Conservation (phyloP, 2,113 vertebrate species). For the Alces alces region DNA sequence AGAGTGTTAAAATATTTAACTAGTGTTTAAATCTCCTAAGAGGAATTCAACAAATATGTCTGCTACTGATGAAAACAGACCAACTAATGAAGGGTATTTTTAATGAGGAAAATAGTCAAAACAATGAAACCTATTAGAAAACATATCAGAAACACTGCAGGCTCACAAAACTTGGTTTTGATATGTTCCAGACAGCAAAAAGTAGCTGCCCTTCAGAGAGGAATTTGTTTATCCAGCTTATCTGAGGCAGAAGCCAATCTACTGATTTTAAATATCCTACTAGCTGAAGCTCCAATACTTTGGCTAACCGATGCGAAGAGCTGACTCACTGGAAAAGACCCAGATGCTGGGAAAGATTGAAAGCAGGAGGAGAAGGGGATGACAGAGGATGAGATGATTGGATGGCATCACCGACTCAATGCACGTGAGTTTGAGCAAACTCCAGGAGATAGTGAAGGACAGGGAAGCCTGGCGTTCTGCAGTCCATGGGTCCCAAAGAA, state of each 20-base stretch:
- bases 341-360: neutral
- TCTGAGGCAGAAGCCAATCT: neutral
- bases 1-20: neutral
- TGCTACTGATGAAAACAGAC: neutral
- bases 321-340: neutral
- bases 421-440: neutral
- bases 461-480: neutral
- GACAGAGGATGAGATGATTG: neutral
- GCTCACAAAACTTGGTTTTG: neutral
- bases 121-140: neutral
- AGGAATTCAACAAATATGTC: neutral
- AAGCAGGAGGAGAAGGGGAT: neutral
- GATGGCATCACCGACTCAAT: neutral
- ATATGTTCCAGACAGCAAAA: neutral
- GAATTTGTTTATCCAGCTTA: neutral
- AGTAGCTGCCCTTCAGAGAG: neutral
- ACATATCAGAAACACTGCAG: neutral
- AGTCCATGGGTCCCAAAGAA: neutral
- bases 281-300: neutral
- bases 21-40: neutral
- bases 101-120: conserved; percentile 18
- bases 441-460: neutral
- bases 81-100: neutral
- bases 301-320: neutral
- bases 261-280: neutral